Conservation (phyloP, 2,113 vertebrate species). For the Chamaea fasciata region DNA sequence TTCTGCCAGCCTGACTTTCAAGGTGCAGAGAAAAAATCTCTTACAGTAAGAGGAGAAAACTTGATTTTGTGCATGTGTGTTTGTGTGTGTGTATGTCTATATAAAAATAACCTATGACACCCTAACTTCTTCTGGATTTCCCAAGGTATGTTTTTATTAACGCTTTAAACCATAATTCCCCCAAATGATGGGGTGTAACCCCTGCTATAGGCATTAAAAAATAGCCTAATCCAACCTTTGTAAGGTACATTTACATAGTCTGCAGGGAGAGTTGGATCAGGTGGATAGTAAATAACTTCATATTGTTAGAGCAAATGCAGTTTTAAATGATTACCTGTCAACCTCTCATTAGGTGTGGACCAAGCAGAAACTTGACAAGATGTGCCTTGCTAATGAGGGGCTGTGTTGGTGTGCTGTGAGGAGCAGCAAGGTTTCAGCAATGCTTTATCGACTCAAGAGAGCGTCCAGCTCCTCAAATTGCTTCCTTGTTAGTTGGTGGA, state of each 20-base stretch:
- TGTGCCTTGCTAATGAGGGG: background rate
- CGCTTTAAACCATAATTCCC: background rate
- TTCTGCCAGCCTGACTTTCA: background rate
- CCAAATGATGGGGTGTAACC: accelerated
- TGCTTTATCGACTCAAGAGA: accelerated
- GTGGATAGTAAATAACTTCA: background rate
- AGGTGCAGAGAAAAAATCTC: background rate
- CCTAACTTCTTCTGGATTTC: background rate
- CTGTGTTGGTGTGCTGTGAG: background rate
- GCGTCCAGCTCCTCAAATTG: background rate
- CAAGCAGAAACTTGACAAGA: background rate
- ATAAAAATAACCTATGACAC: background rate
- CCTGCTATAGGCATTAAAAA: background rate
- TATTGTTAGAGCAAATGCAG: background rate
- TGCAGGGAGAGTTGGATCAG: background rate
- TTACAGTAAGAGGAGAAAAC: background rate
- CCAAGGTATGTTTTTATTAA: background rate
- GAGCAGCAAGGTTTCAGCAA: background rate
- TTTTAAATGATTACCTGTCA: constrained; percentile 5
- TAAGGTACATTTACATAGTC: background rate
- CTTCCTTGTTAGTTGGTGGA: background rate
- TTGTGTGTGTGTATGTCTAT: background rate
- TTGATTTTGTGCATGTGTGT: background rate
- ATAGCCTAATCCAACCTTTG: background rate
- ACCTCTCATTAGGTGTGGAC: background rate